These are phyloP conservation scores for Australoheros facetus DNA, from an alignment of 2,797 vertebrate species.

Conservation along the genomic window DNA sequence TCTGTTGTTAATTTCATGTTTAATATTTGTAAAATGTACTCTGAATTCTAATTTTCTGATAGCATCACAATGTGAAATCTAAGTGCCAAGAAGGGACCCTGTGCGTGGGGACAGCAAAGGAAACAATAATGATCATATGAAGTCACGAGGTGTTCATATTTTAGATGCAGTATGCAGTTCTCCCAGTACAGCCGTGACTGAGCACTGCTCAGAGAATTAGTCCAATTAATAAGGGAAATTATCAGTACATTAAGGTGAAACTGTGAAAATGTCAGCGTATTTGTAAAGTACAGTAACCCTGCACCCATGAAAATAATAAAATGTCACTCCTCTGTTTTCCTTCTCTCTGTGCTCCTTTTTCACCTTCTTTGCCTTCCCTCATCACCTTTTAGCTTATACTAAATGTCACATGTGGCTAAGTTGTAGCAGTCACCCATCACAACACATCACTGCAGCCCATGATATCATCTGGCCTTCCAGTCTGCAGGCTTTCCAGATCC, in stretches of 20 bases:
- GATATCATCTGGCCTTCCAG: constrained; percentile 41
- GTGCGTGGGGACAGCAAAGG: not conserved
- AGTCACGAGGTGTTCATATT: no score
- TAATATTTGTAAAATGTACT: not conserved
- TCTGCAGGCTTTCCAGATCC: constrained; percentile 12
- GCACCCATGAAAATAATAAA: not conserved
- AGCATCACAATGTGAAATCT: not conserved
- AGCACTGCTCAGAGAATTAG: not conserved
- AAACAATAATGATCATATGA: not conserved
- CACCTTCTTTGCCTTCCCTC: not conserved
- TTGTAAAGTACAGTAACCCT: not conserved
- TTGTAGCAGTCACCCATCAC: constrained; percentile 48
- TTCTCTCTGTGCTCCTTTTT: not conserved
- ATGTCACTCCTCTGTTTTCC: not conserved
- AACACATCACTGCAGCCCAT: constrained; percentile 38
- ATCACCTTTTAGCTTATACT: constrained; percentile 40
- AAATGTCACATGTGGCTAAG: constrained; percentile 26
- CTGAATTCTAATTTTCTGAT: not conserved
- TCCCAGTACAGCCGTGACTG: not conserved
- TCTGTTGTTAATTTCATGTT: not conserved
- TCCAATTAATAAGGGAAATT: not conserved
- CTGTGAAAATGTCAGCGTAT: not conserved
- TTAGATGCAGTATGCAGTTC: not conserved
- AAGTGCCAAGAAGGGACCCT: not conserved
- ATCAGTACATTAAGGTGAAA: not conserved